phyloP scores from a whole-genome alignment of 2,113 vertebrate genomes.

The Naja naja region DNA sequence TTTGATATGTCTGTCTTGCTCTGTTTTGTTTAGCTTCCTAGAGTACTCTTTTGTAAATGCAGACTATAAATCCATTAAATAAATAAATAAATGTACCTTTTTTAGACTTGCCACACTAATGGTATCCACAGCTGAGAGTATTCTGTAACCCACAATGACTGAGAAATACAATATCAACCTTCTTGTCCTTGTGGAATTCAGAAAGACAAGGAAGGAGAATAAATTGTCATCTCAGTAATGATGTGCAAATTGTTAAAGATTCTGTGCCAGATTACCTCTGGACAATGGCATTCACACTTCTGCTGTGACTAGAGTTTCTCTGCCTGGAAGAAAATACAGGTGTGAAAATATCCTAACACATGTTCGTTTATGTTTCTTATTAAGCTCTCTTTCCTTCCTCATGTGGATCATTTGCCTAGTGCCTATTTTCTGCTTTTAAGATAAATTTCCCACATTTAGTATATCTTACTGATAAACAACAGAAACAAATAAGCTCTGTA shows the following conservation, averaged over 20 bases:
- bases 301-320: neutral
- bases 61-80: neutral
- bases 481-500: neutral
- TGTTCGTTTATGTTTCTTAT: neutral
- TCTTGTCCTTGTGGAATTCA: neutral
- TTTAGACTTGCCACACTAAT: neutral
- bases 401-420: neutral
- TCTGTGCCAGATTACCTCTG: neutral
- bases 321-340: neutral
- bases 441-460: neutral
- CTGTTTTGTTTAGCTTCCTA: neutral
- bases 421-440: neutral
- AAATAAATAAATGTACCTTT: neutral
- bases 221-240: neutral
- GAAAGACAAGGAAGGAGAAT: neutral
- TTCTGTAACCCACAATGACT: neutral
- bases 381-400: too few relatives aligned
- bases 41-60: neutral
- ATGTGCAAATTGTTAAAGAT: constrained; percentile 6
- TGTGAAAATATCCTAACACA: neutral
- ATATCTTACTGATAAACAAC: neutral
- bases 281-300: neutral
- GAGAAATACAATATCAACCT: neutral
- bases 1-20: neutral
- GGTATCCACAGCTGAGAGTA: neutral